Evolutionary conservation across 2,797 vertebrate genomes (phyloP).

Genomic region (Nyctalus aviator): DNA sequence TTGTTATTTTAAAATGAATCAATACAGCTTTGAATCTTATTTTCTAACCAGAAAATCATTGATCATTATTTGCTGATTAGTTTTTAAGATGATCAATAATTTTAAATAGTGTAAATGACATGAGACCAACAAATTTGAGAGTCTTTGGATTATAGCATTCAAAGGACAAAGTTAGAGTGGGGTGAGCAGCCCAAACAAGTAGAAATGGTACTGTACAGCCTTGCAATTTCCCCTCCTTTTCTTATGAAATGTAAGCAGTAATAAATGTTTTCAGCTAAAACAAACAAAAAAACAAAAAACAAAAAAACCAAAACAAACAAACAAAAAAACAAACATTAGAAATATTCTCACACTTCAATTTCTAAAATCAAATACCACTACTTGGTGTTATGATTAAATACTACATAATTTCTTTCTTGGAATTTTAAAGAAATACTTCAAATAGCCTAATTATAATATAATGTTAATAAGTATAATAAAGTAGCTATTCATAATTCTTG

Average conservation of each 20-base stretch:
- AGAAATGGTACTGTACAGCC: neutral
- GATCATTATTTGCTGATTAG: neutral
- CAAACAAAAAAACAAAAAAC: neutral
- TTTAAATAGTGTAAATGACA: neutral
- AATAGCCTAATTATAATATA: neutral
- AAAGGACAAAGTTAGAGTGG: neutral
- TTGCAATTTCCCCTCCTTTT: neutral
- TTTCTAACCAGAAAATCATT: slow-evolving; percentile 42
- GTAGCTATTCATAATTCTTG: too few species aligned
- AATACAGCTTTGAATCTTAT: neutral
- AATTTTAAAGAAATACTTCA: slow-evolving; percentile 18
- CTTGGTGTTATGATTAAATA: slow-evolving; percentile 74
- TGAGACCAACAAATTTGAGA: neutral
- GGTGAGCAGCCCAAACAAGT: neutral
- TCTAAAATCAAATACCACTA: slow-evolving; percentile 72
- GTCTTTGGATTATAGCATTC: neutral
- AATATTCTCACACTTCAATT: neutral
- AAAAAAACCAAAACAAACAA: too few species aligned
- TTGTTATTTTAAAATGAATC: neutral
- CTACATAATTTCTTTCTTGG: slow-evolving; percentile 41
- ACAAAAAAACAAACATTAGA: neutral
- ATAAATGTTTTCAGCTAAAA: neutral
- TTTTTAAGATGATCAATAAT: neutral
- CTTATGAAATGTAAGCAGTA: neutral
- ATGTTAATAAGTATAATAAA: too few species aligned